phyloP scores from a whole-genome alignment of 2,888 invertebrate genomes.

The Microchrysa polita region DNA sequence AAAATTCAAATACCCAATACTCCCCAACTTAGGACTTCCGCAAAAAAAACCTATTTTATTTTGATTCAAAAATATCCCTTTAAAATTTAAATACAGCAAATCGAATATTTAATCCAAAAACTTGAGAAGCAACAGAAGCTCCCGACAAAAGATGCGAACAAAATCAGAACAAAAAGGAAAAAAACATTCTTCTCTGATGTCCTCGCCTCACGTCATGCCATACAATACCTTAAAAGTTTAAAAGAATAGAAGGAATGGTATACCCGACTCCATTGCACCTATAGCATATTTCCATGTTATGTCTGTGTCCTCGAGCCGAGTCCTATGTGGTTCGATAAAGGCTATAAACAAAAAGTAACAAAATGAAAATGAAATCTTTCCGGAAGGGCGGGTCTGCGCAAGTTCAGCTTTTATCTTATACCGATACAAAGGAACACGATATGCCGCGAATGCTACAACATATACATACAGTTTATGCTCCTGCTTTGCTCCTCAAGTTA shows the following conservation, averaged over 20 bases:
- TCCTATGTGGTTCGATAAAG: too few species aligned
- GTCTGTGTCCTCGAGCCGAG: too few species aligned
- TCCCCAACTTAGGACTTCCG: too few species aligned
- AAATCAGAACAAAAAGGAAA: background rate
- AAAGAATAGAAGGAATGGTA: too few species aligned
- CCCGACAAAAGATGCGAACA: constrained; percentile 6
- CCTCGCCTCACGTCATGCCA: too few species aligned
- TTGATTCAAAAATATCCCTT: constrained; percentile 12
- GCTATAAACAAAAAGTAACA: constrained; percentile 19
- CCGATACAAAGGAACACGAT: constrained; percentile 38
- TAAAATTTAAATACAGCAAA: constrained; percentile 35
- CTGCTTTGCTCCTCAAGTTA: constrained; percentile 27
- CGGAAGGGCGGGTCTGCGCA: constrained; percentile 43
- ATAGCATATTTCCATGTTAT: too few species aligned
- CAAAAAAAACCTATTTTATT: too few species aligned
- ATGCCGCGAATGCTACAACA: constrained; percentile 20
- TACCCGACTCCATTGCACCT: too few species aligned
- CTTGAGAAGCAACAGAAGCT: constrained; percentile 19
- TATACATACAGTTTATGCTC: too few species aligned
- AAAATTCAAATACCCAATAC: too few species aligned
- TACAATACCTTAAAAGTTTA: too few species aligned
- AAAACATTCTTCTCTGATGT: too few species aligned
- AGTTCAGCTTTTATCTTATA: constrained; percentile 41
- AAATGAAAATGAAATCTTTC: constrained; percentile 37
- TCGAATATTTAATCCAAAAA: background rate